A percentile compares a stretch with the other conserved stretches of the same genome.
phyloP scores from a whole-genome alignment of 2,113 vertebrate genomes.

The Syrrhaptes paradoxus region DNA sequence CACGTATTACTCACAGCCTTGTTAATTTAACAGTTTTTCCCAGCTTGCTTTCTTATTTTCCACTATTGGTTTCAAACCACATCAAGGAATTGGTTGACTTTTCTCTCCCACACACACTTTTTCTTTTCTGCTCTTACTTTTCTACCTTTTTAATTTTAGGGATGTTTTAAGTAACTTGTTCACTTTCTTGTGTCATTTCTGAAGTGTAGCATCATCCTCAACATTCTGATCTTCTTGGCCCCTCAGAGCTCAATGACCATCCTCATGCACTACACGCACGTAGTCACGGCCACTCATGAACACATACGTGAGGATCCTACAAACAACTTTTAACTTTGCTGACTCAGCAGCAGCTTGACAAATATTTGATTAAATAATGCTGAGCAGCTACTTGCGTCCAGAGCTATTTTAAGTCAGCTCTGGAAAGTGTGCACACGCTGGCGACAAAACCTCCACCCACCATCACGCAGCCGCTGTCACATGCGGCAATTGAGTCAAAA shows the following conservation, averaged over 20 bases:
- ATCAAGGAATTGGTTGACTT: not conserved
- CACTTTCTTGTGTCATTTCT: not conserved
- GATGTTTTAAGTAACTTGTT: not conserved
- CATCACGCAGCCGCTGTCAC: not conserved
- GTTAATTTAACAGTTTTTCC: conserved; percentile 1
- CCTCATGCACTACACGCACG: fast-evolving
- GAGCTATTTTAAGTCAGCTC: not conserved
- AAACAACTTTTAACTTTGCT: not conserved
- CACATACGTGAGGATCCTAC: fast-evolving
- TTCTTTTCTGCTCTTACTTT: not conserved
- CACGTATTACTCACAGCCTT: not conserved
- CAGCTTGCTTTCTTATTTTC: not conserved
- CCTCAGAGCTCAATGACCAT: fast-evolving
- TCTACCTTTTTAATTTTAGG: not conserved
- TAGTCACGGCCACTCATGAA: not conserved
- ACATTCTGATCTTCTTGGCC: not conserved
- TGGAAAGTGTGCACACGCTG: fast-evolving
- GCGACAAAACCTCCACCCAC: not conserved
- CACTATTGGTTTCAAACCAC: not conserved
- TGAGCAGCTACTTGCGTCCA: not conserved
- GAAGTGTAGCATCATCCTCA: not conserved
- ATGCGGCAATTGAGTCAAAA: fast-evolving
- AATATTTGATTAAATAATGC: not conserved
- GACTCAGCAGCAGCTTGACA: not conserved
- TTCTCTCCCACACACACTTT: too few species aligned